Evolutionary conservation across 2,797 vertebrate genomes (phyloP), one percentile per base, ranked within the genome.

Genomic region (Sternotherus odoratus): DNA sequence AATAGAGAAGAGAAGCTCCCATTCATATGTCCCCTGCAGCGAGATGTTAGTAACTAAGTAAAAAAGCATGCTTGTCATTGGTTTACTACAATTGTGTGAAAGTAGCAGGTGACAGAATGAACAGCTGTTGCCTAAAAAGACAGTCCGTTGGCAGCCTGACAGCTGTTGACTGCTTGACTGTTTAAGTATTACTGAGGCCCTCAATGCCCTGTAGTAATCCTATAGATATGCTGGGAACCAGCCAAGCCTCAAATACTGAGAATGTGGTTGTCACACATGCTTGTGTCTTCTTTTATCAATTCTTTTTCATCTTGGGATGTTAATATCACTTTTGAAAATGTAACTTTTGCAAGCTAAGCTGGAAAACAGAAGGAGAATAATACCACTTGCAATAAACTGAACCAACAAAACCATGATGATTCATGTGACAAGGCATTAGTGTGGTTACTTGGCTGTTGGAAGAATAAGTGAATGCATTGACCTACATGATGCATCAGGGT

Each of bases 31-130:
- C 4, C 43, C 85, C 56, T 93, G n/a, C 36, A 83, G 88, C 93
- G 95, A 92, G 91, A 82, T 94, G 54, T 88, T 97, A 97, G 93
- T 95, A 95, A 92, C 19, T 84, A 77, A 95, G 21, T 36, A 69
- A 93, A 57, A 89, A 94, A 79, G 30, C 69, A n/a, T 9, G 16
- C 83, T 92, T 89, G 60, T 85, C 6, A 13, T 92, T 96, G 83
- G 78, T 94, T 97, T 81, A 60, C 39, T 91, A 39, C 74, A 63
- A 30, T 91, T 91, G 75, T 88, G 53, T 95, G 94, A 95, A 96
- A 91, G 87, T 82, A 77, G 54, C 6, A 91, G 82, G 79, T 92
- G 94, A 95, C 80, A 96, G 93, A 49, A 78, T 84, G 89, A 50
- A 77, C 80, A 95, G 86, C 86, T 95, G 83, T 91, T 94, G 87